Evolutionary conservation across 1,140 invertebrate genomes (phyloP).

Genomic region (Apolygus lucorum): DNA sequence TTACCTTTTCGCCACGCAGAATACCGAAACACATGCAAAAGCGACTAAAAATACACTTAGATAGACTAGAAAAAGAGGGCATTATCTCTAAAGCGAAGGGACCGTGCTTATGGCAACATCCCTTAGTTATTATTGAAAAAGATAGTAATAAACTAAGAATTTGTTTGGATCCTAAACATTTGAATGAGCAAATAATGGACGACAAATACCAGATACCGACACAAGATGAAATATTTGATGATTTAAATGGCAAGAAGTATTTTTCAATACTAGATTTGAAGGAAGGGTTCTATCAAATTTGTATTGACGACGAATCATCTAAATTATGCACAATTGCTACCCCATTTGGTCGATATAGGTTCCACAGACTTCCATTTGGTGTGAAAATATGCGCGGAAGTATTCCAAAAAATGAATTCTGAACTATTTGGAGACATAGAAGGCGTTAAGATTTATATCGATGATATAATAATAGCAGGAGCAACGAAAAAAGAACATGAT

Average conservation of each 20-base stretch:
- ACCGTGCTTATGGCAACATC: no score
- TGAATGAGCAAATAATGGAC: conserved; percentile 30
- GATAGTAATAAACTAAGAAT: conserved; percentile 14
- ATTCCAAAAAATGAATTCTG: conserved; percentile 27
- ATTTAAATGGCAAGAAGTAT: conserved; percentile 29
- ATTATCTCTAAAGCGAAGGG: background rate
- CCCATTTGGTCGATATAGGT: conserved; percentile 38
- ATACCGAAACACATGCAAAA: no score
- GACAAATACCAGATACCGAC: conserved; percentile 30
- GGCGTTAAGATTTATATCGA: no score
- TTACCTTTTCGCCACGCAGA: no score
- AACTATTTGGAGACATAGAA: conserved; percentile 33
- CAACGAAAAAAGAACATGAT: conserved; percentile 32
- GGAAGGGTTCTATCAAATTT: conserved; percentile 32
- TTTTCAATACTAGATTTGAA: conserved; percentile 32
- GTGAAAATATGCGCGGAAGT: no score
- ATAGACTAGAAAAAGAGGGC: no score
- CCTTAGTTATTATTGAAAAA: background rate
- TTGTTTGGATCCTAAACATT: conserved; percentile 33
- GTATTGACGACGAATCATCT: no score
- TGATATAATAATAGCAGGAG: conserved; percentile 36
- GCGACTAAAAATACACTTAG: no score
- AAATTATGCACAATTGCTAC: conserved; percentile 34
- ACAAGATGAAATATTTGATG: conserved; percentile 25
- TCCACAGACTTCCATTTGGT: conserved; percentile 37